Evolutionary conservation across 2,888 invertebrate species (phyloP), one percentile per base, ranked within the genome.

Genomic region (Bimastos eiseni): DNA sequence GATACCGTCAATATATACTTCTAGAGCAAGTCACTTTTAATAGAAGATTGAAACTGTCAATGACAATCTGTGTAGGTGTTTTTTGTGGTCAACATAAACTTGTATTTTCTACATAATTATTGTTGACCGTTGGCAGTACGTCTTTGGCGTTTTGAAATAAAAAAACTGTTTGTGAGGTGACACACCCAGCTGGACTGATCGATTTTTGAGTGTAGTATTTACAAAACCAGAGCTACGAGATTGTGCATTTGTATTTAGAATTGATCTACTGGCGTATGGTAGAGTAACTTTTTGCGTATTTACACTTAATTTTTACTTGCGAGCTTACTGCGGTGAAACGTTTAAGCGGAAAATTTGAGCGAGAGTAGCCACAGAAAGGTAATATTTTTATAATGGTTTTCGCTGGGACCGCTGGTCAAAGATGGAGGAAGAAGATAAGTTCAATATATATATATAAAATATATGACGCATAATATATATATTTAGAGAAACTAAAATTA

Each of bases 131-230:
- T 70, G 70, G 30, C 70, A n/a, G n/a, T n/a, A 70, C 70, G 17
- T 70, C 70, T 70, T 1, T 70, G 70, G n/a, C n/a, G n/a, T 70
- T 70, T 70, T n/a, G 70, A 70, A 70, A n/a, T n/a, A n/a, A 70
- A n/a, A 70, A 30, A 70, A 1, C 70, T 70, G 30, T n/a, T n/a
- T n/a, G 70, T n/a, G 30, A n/a, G 70, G 30, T 30, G 70, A 70
- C 70, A 70, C 70, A 70, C 70, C 70, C 70, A 70, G n/a, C 70
- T 70, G n/a, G 70, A 70, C 70, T 70, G 55, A 30, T 70, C 70
- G 70, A 70, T 70, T 70, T 70, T n/a, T 70, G 70, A 70, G 30
- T n/a, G 70, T 70, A 70, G 30, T 70, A 70, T n/a, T 70, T 70
- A 70, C 70, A n/a, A 8, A 17, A 70, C 30, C 70, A 70, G 70